Base-by-base conservation (phyloP, 2,888 invertebrate species). In the Caenorhabditis becei region DNA sequence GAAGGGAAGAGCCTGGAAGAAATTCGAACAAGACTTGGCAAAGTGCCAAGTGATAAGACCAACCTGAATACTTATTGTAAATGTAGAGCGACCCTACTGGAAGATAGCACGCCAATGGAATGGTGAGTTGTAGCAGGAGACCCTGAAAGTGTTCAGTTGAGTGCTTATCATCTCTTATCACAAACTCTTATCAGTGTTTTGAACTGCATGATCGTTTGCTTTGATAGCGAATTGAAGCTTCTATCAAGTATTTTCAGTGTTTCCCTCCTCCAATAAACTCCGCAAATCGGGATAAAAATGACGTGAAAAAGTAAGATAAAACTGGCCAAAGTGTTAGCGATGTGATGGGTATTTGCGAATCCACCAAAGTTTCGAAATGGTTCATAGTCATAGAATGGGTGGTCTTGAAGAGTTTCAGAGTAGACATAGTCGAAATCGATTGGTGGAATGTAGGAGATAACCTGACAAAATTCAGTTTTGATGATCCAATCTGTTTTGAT, bases 321-420 rank as follows among this genome's bases (percentile, higher is more conserved):
- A 7, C 63, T 78, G 3, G 63, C 69, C 11, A 66, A 18, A 14
- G 70, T 78, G 65, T 49, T 56, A 16, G 28, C 71, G n/a, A 70
- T 61, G 44, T 58, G 65, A 44, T 71, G 71, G 10, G 78, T 66
- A 41, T 78, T 44, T 4, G 66, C 78, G 44, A 78, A 71, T 28
- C 78, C 78, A 14, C 78, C 78, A 28, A 78, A 78, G 16, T 32
- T 35, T n/a, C 20, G 18, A 44, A 49, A 78, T 0, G 37, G 47
- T 4, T 24, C 51, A 11, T 71, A 78, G 28, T 71, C 58, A 28
- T 78, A 78, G 23, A 71, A 59, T 0, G 66, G 53, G 44, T 78
- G 71, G n/a, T 11, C 35, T 32, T 23, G 3, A 1, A 61, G 18
- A 4, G 78, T 78, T 35, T 78, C 78, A 0, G 10, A 7, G 66